A percentile compares a stretch with the other conserved stretches of the same genome.
phyloP scores from a whole-genome alignment of 2,113 vertebrate species.

The Epinephelus fuscoguttatus region DNA sequence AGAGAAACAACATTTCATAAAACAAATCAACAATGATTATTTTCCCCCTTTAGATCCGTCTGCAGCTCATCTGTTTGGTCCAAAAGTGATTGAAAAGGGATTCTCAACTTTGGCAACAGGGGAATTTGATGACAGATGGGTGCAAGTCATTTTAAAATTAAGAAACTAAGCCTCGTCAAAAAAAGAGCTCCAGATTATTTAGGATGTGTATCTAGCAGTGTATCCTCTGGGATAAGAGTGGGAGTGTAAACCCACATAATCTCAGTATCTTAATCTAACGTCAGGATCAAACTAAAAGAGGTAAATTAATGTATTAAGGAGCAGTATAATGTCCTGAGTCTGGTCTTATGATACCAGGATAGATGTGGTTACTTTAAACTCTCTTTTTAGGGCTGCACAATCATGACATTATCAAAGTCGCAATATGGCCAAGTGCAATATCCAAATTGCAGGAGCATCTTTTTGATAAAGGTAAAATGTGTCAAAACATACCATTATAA shows the following conservation, averaged over 20 bases:
- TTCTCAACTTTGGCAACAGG: not conserved
- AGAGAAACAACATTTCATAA: slow-evolving; percentile 6
- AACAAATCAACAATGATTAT: slow-evolving; percentile 20
- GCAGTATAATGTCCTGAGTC: not conserved
- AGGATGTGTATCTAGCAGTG: not conserved
- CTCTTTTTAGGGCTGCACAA: no score
- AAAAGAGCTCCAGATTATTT: slow-evolving; percentile 3
- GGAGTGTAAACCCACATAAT: slow-evolving; percentile 1
- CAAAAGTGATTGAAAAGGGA: slow-evolving; percentile 17
- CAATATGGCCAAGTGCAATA: no score
- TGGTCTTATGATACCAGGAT: not conserved
- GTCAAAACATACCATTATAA: no score
- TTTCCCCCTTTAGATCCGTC: not conserved
- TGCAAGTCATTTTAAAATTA: slow-evolving; percentile 9
- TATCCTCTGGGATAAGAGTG: not conserved
- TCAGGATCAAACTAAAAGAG: not conserved
- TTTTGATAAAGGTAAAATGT: no score
- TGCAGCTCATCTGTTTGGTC: slow-evolving; percentile 14
- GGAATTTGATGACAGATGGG: not conserved
- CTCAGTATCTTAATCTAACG: not conserved
- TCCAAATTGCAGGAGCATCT: no score
- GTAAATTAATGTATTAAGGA: not conserved
- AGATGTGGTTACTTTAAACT: not conserved
- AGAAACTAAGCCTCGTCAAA: not conserved
- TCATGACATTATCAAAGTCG: no score